phyloP scores from a whole-genome alignment of 2,888 invertebrate species.

The Hirtodrosophila cameraria region DNA sequence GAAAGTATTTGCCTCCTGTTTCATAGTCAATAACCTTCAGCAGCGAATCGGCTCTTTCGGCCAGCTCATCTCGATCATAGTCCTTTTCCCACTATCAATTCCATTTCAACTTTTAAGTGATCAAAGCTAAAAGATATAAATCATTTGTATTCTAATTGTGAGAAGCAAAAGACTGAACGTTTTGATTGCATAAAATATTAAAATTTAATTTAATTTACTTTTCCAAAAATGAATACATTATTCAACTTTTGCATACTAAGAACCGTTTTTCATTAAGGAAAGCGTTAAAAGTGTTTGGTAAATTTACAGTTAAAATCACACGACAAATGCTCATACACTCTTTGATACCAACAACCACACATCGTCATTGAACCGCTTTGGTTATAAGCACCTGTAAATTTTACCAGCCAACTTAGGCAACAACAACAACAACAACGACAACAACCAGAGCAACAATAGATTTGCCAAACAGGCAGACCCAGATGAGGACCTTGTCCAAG shows the following conservation, averaged over 20 bases:
- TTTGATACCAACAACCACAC: constrained; percentile 3
- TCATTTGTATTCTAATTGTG: too few relatives aligned
- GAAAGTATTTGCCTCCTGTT: too few relatives aligned
- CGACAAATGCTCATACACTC: not conserved
- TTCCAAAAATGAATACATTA: not conserved
- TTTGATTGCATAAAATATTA: not conserved
- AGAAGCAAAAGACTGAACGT: too few relatives aligned
- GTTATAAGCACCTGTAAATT: constrained; percentile 60
- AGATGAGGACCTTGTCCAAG: constrained; percentile 32
- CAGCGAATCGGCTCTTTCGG: too few relatives aligned
- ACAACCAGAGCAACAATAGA: constrained; percentile 11
- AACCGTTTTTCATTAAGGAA: not conserved
- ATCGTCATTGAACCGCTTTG: constrained; percentile 24
- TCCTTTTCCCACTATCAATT: too few relatives aligned
- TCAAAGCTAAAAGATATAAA: too few relatives aligned
- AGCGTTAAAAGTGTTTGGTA: constrained; percentile 17
- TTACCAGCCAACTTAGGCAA: constrained; percentile 38
- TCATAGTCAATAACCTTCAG: too few relatives aligned
- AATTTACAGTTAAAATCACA: constrained; percentile 14
- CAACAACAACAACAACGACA: constrained; percentile 29
- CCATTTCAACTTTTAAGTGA: too few relatives aligned
- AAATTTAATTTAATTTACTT: too few relatives aligned
- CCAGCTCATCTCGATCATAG: too few relatives aligned
- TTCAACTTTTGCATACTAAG: not conserved
- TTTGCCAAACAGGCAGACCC: constrained; percentile 26